phyloP scores from a whole-genome alignment of 2,113 vertebrate genomes.

The Phyllopteryx taeniolatus region DNA sequence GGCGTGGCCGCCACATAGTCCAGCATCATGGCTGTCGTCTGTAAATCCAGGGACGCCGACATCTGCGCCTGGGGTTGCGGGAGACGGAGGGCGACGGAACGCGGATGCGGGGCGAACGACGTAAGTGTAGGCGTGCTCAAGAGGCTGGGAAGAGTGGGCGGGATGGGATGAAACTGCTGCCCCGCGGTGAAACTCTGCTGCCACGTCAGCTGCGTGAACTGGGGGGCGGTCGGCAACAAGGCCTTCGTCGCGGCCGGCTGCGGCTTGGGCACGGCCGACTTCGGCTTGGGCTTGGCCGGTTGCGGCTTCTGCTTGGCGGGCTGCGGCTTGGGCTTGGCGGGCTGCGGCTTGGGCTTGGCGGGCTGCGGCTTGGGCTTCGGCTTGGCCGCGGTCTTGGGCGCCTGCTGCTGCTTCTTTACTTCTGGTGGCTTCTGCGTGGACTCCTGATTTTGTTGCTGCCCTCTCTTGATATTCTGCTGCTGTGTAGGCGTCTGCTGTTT shows the following conservation, averaged over 20 bases:
- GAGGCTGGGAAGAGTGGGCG: background rate
- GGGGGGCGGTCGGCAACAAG: background rate
- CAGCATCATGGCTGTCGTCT: slow-evolving; percentile 86
- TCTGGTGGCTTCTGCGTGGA: background rate
- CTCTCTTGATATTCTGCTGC: background rate
- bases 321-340: background rate
- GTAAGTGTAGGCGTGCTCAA: background rate
- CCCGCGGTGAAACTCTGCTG: background rate
- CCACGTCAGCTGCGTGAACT: slow-evolving; percentile 4
- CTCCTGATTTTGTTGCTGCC: background rate
- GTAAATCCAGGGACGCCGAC: slow-evolving; percentile 70
- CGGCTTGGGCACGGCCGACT: background rate
- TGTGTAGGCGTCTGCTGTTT: background rate
- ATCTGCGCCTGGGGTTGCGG: background rate
- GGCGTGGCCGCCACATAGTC: slow-evolving; percentile 90
- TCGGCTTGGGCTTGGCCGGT: background rate
- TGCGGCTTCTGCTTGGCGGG: background rate
- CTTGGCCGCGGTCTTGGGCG: background rate
- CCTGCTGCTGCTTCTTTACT: background rate
- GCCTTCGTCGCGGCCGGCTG: background rate
- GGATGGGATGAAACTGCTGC: slow-evolving; percentile 29
- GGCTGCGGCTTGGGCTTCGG: background rate
- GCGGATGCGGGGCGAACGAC: background rate
- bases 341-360: background rate
- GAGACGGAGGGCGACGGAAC: background rate